Base-by-base conservation (phyloP, 2,888 invertebrate genomes). In the Phragmatobia fuliginosa region DNA sequence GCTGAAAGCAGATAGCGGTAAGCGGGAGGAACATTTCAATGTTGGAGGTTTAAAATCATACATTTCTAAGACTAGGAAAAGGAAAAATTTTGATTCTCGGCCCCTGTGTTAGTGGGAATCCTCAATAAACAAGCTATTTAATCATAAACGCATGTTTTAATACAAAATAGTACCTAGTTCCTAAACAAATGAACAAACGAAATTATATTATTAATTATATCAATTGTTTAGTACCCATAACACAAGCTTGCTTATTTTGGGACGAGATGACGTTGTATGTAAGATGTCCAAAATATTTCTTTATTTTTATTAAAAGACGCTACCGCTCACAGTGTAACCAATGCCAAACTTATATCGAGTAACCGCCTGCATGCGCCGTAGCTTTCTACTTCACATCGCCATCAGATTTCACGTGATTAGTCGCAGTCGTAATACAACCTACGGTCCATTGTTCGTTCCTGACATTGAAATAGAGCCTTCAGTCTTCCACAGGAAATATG, bases 301-400 rank as follows among this genome's bases (percentile, higher is more conserved):
- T 33, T 33, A 33, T 33, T 5, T 33, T 21, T 45, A 45, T 11
- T 21, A 32, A 10, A 31, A 62, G 58, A 28, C 61, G 36, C 59
- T 65, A 1, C 32, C 64, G 73, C 67, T 72, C 1, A 3, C 41
- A 25, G 18, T 6, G 0, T 14, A 11, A 67, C 70, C 63, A 18
- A 8, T 7, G 14, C 59, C 33, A 68, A 70, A 61, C 41, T 60
- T 25, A 8, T 2, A 66, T 56, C 36, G 2, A 33, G 3, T 33
- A 52, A 62, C 62, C 2, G 73, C 74, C 69, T 71, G 77, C 76
- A 72, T 68, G 73, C 70, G 74, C 76, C 71, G 73, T 69, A 64
- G 74, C 77, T 78, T 81, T 78, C 76, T 79, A 77, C 73, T 78
- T 73, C 83, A 72, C 80, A 81, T 75, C 65, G 69, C 71, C 59